Evolutionary conservation across 2,797 vertebrate genomes (phyloP).

Genomic region (Urocyon cinereoargenteus): DNA sequence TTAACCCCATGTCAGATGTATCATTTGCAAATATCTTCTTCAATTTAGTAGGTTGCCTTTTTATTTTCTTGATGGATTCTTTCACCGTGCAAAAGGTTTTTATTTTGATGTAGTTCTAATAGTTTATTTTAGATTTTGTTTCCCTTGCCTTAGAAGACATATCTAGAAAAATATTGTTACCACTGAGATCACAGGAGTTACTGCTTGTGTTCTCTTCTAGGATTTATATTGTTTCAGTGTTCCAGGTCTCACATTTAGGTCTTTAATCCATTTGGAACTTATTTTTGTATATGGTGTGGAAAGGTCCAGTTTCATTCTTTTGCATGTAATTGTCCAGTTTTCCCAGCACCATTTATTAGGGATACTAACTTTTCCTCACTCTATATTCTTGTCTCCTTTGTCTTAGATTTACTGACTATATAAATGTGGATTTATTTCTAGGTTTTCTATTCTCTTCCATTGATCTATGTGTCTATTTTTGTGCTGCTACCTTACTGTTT

Average conservation of each 20-base stretch:
- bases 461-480: background rate
- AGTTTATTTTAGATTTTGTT: background rate
- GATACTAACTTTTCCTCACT: background rate
- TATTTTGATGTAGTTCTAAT: background rate
- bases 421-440: background rate
- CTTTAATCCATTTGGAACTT: background rate
- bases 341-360: background rate
- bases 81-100: background rate
- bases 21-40: background rate
- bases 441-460: background rate
- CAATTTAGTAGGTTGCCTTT: background rate
- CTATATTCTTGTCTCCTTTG: background rate
- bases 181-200: background rate
- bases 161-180: background rate
- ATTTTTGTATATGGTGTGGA: background rate
- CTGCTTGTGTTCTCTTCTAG: background rate
- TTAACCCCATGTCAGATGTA: background rate
- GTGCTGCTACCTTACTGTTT: background rate
- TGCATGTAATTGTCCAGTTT: background rate
- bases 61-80: background rate
- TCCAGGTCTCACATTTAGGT: background rate
- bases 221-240: background rate
- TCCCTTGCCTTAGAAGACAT: background rate
- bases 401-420: background rate
- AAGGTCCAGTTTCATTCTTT: background rate